Base-by-base conservation (phyloP, 2,888 invertebrate species). In the Cheiracanthium punctorium region DNA sequence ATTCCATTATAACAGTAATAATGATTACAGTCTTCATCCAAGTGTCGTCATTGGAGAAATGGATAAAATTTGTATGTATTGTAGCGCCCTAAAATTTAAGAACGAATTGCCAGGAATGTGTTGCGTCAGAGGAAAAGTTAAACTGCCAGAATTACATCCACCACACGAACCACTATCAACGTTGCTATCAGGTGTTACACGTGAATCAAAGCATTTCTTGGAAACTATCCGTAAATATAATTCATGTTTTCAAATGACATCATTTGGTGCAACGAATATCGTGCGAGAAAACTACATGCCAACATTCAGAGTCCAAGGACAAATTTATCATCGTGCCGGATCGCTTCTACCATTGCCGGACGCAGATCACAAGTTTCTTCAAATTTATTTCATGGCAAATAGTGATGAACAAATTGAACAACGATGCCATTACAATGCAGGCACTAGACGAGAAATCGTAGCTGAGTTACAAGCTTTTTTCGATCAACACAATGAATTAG, bases 231-330 rank as follows among this genome's bases (percentile, higher is more conserved):
- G 58, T 82, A 70, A 24, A 58, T 79, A n/a, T n/a, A n/a, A n/a
- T n/a, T n/a, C n/a, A n/a, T n/a, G n/a, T n/a, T n/a, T n/a, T n/a
- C n/a, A n/a, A 64, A 84, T 84, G 43, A 84, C 71, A 14, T 79
- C 84, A 1, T 79, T 84, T n/a, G 72, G 79, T 17, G 10, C 64
- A 14, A 48, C 64, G 4, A 43, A 14, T 24, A 58, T n/a, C 10
- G 0, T 24, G 14, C 20, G 20, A 14, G 10, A n/a, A 14, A 17
- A 30, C 14, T 30, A n/a, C 17, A 67, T n/a, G 1, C 28, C 28
- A n/a, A n/a, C n/a, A n/a, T n/a, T n/a, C n/a, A n/a, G n/a, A n/a
- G n/a, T n/a, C n/a, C n/a, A n/a, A n/a, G 67, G 67, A 7, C 29
- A 67, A 14, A 30, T 67, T 29, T 67, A 30, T 30, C 30, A 67